These are phyloP conservation scores for Lepus americanus DNA, from an alignment of 2,113 vertebrate genomes.

Conservation along the genomic window DNA sequence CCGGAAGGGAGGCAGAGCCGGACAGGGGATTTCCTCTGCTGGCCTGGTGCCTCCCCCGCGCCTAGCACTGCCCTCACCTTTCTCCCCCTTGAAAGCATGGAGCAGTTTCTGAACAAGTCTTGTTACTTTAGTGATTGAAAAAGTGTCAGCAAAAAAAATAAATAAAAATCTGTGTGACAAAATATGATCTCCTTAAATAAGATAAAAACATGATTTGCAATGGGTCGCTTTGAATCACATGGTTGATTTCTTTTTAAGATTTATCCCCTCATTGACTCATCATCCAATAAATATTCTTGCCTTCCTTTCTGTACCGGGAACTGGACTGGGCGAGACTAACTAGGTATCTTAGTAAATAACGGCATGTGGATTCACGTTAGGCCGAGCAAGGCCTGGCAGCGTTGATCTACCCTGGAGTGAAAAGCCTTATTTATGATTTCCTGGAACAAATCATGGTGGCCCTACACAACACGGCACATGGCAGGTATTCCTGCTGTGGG, in stretches of 20 bases:
- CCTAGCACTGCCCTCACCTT: not conserved
- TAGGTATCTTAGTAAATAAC: conserved; percentile 57
- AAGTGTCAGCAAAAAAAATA: not conserved
- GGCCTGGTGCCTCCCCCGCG: not conserved
- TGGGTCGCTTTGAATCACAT: conserved; percentile 21
- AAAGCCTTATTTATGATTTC: conserved; percentile 44
- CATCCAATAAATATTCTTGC: conserved; percentile 48
- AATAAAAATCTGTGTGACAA: conserved; percentile 30
- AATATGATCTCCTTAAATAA: conserved; percentile 8
- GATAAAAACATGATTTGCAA: not conserved
- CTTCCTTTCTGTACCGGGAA: conserved; percentile 48
- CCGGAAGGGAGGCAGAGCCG: conserved; percentile 1
- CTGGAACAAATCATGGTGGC: conserved; percentile 2
- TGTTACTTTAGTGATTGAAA: conserved; percentile 24
- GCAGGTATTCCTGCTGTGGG: not conserved
- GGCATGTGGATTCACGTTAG: conserved; percentile 33
- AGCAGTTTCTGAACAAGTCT: conserved; percentile 17
- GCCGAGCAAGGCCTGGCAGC: not conserved
- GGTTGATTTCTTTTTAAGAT: not conserved
- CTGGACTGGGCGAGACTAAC: not conserved
- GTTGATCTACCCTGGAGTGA: conserved; percentile 39
- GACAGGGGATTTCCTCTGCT: conserved; percentile 34
- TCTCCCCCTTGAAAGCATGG: not conserved
- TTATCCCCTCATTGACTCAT: conserved; percentile 11
- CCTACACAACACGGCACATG: not conserved